Evolutionary conservation across 2,113 vertebrate species (phyloP).

Genomic region (Redunca redunca): DNA sequence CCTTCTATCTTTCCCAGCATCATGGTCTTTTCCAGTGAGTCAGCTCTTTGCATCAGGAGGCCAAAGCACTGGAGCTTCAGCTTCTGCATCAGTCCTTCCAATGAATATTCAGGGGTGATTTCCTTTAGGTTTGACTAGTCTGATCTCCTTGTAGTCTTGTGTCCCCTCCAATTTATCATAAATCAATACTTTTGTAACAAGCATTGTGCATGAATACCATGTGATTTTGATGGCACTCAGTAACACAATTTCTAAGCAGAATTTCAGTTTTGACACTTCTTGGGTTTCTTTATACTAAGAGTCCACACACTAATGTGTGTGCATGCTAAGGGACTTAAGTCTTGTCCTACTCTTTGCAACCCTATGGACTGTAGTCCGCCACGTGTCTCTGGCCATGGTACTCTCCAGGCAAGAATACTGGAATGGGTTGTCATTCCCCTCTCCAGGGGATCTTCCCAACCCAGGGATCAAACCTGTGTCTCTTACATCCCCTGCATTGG

Average conservation of each 20-base stretch:
- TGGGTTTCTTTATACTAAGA: neutral
- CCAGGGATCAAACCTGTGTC: neutral
- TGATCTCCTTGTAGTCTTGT: neutral
- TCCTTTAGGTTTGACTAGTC: neutral
- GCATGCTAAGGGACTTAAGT: neutral
- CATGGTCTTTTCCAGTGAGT: neutral
- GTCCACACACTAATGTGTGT: neutral
- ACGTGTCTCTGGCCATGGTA: neutral
- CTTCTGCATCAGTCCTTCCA: neutral
- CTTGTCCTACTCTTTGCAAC: fast-evolving
- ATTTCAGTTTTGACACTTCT: neutral
- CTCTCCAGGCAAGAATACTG: neutral
- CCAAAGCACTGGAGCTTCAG: neutral
- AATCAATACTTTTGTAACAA: neutral
- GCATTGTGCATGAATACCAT: neutral
- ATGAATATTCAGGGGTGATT: neutral
- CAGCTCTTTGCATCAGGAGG: neutral
- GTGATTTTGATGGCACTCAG: neutral
- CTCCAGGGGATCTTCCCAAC: neutral
- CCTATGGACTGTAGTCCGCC: neutral
- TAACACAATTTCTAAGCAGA: neutral
- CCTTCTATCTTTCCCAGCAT: neutral
- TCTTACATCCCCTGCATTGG: neutral
- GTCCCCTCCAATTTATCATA: neutral
- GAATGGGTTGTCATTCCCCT: neutral